Percentiles rank a stretch among this genome's conserved stretches.
phyloP scores from a whole-genome alignment of 2,888 invertebrate species.

The Patella caerulea region DNA sequence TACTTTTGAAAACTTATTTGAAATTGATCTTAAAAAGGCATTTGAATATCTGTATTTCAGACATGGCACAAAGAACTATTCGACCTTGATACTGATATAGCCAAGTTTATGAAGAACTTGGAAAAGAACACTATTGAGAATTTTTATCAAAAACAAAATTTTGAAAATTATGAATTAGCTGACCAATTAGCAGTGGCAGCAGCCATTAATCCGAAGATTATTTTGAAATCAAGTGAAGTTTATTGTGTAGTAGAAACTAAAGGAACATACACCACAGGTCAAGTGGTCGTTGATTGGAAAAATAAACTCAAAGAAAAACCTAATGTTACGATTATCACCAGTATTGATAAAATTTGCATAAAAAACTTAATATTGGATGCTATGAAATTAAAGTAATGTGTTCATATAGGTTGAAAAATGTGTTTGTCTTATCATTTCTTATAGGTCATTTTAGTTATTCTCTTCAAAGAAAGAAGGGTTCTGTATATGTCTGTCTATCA shows the following conservation, averaged over 20 bases:
- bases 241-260: conserved; percentile 36
- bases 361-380: too few relatives aligned
- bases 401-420: too few relatives aligned
- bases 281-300: conserved; percentile 42
- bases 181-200: conserved; percentile 22
- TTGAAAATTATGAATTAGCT: neutral
- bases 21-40: too few relatives aligned
- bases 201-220: conserved; percentile 2
- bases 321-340: conserved; percentile 34
- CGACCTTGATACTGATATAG: neutral
- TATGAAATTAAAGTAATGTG: too few relatives aligned
- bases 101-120: conserved; percentile 25
- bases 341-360: too few relatives aligned
- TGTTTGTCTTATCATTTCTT: too few relatives aligned
- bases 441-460: too few relatives aligned
- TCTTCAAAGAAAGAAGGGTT: too few relatives aligned
- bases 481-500: too few relatives aligned
- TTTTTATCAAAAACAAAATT: conserved; percentile 14
- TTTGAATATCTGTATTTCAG: conserved; percentile 26
- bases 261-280: conserved; percentile 37
- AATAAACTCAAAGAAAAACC: conserved; percentile 14
- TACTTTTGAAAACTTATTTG: too few relatives aligned
- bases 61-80: conserved; percentile 37
- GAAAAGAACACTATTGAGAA: conserved; percentile 31
- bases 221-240: neutral